Evolutionary conservation across 2,888 invertebrate species (phyloP), one percentile per base, ranked within the genome.

Genomic region (Pristionchus mayeri): DNA sequence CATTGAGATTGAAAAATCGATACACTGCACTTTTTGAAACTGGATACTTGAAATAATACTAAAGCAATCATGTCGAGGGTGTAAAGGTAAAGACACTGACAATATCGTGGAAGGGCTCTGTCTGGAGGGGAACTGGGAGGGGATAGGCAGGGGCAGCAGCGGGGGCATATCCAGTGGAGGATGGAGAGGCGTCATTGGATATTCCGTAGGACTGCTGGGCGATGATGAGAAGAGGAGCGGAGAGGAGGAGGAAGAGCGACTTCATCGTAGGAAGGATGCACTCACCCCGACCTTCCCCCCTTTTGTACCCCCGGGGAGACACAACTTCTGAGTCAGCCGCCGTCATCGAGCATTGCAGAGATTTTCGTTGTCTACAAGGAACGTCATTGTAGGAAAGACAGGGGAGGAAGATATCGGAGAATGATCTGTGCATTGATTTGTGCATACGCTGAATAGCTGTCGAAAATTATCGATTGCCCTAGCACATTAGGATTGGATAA

Each of bases 301-400:
- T 71, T 71, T 40, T 71, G 40, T 71, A 71, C 40, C n/a, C 27
- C 16, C 18, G 21, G 71, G 40, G 21, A 71, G 71, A 71, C 71
- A 71, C 71, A 71, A 71, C 24, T 40, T 37, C 40, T 40, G 71
- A 40, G 21, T 40, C 71, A 44, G 27, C 16, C 37, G 40, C 40
- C 37, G 40, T 71, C 71, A 44, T 63, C n/a, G n/a, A n/a, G n/a
- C n/a, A n/a, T n/a, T n/a, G n/a, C n/a, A n/a, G n/a, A n/a, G n/a
- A n/a, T n/a, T n/a, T n/a, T n/a, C n/a, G n/a, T n/a, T n/a, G n/a
- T n/a, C n/a, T n/a, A n/a, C n/a, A n/a, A n/a, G n/a, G n/a, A n/a
- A n/a, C n/a, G n/a, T n/a, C n/a, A n/a, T n/a, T n/a, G n/a, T n/a
- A n/a, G n/a, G n/a, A n/a, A n/a, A n/a, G n/a, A n/a, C n/a, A n/a